Percentiles rank a stretch among this genome's conserved stretches.
These are phyloP conservation scores for Polydrusus cervinus DNA, from an alignment of 2,888 invertebrate genomes.

Conservation along the genomic window DNA sequence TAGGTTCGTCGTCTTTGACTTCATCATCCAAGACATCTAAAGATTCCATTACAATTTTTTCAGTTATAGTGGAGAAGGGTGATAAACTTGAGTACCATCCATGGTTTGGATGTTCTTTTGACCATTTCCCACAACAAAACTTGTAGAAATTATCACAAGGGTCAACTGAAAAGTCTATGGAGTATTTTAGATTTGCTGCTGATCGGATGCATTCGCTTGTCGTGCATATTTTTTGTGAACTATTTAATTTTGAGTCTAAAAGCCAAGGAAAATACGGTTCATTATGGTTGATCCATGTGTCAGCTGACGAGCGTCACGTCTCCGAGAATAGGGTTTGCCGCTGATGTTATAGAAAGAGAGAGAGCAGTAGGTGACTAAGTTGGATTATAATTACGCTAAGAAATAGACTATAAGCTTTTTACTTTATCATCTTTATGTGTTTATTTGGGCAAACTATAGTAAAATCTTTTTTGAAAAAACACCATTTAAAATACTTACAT, in stretches of 20 bases:
- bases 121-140: constrained; percentile 86
- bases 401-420: no score
- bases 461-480: no score
- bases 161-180: constrained; percentile 82
- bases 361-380: no score
- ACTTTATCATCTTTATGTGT: no score
- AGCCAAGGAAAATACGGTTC: constrained; percentile 7
- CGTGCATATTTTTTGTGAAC: constrained; percentile 72
- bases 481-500: constrained; percentile 59
- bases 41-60: constrained; percentile 77
- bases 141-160: constrained; percentile 89
- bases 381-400: no score
- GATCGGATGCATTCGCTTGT: constrained; percentile 81
- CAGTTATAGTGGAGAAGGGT: constrained; percentile 82
- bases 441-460: no score
- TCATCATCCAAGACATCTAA: constrained; percentile 78
- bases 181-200: constrained; percentile 82
- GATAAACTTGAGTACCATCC: constrained; percentile 81
- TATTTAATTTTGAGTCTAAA: constrained; percentile 55
- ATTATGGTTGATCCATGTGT: no score
- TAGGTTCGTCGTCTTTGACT: constrained; percentile 72
- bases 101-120: constrained; percentile 81
- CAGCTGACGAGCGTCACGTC: no score
- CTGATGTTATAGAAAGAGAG: no score
- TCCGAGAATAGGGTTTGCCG: no score